phyloP scores from a whole-genome alignment of 2,797 vertebrate genomes.

The Anas georgica region DNA sequence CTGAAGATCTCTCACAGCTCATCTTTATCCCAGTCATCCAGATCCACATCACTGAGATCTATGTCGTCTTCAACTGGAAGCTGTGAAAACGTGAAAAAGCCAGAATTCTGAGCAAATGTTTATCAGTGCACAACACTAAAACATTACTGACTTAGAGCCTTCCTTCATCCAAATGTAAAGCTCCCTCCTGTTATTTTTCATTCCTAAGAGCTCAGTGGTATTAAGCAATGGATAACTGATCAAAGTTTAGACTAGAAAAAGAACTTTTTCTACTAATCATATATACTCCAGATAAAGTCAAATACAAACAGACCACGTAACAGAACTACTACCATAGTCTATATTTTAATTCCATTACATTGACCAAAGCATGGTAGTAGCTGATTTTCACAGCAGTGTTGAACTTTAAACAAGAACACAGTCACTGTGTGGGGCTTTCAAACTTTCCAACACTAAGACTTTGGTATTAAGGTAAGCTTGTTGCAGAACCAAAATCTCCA shows the following conservation, averaged over 20 bases:
- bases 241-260: background rate
- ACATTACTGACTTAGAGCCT: background rate
- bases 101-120: background rate
- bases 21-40: constrained; percentile 87
- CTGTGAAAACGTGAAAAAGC: constrained; percentile 77
- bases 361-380: background rate
- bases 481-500: background rate
- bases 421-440: background rate
- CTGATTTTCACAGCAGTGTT: background rate
- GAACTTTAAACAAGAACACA: background rate
- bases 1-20: constrained; percentile 87
- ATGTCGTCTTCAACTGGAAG: constrained; percentile 94
- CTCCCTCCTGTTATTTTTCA: background rate
- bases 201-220: background rate
- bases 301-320: background rate
- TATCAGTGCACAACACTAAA: background rate
- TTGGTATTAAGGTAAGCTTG: background rate
- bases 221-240: background rate
- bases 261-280: background rate
- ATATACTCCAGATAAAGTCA: background rate
- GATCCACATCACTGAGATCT: constrained; percentile 93
- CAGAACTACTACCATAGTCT: background rate
- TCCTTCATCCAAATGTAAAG: background rate
- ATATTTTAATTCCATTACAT: background rate
- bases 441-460: background rate